Evolutionary conservation across 1,140 invertebrate species (phyloP).

Genomic region (Diorhabda carinulata): DNA sequence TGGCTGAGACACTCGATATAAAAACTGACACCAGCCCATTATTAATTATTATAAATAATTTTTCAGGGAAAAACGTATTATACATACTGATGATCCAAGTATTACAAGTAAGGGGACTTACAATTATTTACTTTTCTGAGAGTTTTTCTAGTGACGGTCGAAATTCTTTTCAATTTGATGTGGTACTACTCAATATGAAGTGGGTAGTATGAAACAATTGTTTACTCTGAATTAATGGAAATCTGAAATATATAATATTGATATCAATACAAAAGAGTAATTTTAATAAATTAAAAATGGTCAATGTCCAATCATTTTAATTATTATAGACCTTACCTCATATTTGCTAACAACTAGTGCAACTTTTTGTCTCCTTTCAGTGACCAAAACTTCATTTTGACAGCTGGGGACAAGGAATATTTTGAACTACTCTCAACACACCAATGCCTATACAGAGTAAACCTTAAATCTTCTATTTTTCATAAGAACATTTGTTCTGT

Average conservation of each 20-base stretch:
- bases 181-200: constrained; percentile 54
- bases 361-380: constrained; percentile 77
- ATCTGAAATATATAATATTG: constrained; percentile 48
- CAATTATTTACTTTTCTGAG: constrained; percentile 75
- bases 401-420: constrained; percentile 72
- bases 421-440: constrained; percentile 79
- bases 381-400: constrained; percentile 77
- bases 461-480: constrained; percentile 71
- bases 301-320: too few relatives aligned
- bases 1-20: too few relatives aligned
- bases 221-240: constrained; percentile 81
- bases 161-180: constrained; percentile 62
- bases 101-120: constrained; percentile 73
- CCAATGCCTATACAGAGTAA: constrained; percentile 88
- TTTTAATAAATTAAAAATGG: too few relatives aligned
- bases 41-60: too few relatives aligned
- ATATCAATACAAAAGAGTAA: too few relatives aligned
- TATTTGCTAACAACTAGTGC: constrained; percentile 85
- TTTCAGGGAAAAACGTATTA: too few relatives aligned
- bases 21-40: too few relatives aligned
- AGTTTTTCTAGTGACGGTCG: constrained; percentile 71
- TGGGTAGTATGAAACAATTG: constrained; percentile 89
- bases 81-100: constrained; percentile 68
- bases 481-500: constrained; percentile 76
- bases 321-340: constrained; percentile 62